Evolutionary conservation across 2,888 invertebrate genomes (phyloP).

Genomic region (Allophyes oxyacanthae): DNA sequence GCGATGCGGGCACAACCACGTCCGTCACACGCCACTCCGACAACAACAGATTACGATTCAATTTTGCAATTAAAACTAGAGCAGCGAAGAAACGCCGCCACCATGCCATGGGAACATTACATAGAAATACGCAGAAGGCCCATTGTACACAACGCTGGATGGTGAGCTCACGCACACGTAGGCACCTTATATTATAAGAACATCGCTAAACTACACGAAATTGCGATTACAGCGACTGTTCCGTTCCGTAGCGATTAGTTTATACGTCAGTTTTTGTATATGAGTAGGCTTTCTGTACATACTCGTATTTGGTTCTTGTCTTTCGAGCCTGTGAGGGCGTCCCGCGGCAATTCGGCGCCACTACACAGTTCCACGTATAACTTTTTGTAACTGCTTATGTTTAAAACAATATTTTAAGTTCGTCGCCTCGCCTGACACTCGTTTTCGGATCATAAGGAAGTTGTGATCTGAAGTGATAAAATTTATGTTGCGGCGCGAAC

Average conservation of each 20-base stretch:
- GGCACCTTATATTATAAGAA: too few relatives aligned
- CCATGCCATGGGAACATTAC: too few relatives aligned
- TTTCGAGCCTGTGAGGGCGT: not conserved
- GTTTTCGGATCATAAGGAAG: constrained; percentile 1
- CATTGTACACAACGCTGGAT: not conserved
- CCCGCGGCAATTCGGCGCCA: constrained; percentile 13
- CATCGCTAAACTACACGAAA: too few relatives aligned
- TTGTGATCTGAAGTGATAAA: constrained; percentile 8
- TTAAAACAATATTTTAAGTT: constrained; percentile 7
- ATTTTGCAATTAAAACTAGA: constrained; percentile 60
- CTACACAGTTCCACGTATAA: constrained; percentile 9
- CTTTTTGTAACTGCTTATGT: constrained; percentile 7
- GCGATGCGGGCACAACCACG: constrained; percentile 21
- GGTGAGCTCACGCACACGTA: too few relatives aligned
- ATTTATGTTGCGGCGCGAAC: constrained; percentile 3
- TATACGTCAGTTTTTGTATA: too few relatives aligned
- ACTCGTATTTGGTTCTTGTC: too few relatives aligned
- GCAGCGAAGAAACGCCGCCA: constrained; percentile 13
- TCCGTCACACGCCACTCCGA: constrained; percentile 52
- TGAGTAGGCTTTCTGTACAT: not conserved
- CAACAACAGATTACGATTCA: constrained; percentile 58
- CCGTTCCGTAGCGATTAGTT: too few relatives aligned
- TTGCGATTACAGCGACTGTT: too few relatives aligned
- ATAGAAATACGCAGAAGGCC: constrained; percentile 7
- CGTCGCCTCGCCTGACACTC: not conserved